Evolutionary conservation across 53 echinoderm and acorn worm species (phyloP), one percentile per base, ranked within the genome.

Genomic region (Echinarachnius parma): DNA sequence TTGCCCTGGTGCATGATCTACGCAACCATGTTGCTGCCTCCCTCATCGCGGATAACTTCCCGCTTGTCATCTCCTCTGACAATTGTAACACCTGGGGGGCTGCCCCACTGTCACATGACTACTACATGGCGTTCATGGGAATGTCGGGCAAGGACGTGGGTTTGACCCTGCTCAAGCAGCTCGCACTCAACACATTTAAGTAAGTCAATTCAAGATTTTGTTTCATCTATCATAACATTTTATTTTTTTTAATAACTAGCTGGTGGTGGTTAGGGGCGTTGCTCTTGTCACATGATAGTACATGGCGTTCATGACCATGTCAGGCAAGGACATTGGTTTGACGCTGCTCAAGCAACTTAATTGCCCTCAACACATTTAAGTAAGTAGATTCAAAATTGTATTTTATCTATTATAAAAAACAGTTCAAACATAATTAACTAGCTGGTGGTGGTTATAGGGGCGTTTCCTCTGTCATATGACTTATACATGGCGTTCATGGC

Each of bases 1-100:
- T 90, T 27, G 71, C 64, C 55, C 71, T 86, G 11, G 76, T 83
- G 20, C 62, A 76, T 15, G 94, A 94, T 62, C 53, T 83, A 2
- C 72, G 94, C 14, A 86, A 90, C 46, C 89, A 90, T 18, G 84
- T 90, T 16, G 94, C 76, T 28, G 81, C 81, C 13, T 33, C 48
- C 34, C 60, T 90, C 4, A 58, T 94, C 30, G 83, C 90, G 4
- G 60, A 90, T 28, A 60, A 59, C 21, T 77, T 77, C 27, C 94
- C 94, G 13, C 47, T 94, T 15, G 87, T 94, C 23, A 77, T 94
- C 39, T 72, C 81, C 63, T 90, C 90, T 1, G 94, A 94, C 60
- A 90, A 94, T 45, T 87, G 84, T 9, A 44, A 53, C 2, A 42
- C 58, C 0, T 93, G 86, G 89, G 69, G 61, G 20, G 70, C 84